Conservation (phyloP, 2,797 vertebrate species). For the Eupleurogrammus muticus region DNA sequence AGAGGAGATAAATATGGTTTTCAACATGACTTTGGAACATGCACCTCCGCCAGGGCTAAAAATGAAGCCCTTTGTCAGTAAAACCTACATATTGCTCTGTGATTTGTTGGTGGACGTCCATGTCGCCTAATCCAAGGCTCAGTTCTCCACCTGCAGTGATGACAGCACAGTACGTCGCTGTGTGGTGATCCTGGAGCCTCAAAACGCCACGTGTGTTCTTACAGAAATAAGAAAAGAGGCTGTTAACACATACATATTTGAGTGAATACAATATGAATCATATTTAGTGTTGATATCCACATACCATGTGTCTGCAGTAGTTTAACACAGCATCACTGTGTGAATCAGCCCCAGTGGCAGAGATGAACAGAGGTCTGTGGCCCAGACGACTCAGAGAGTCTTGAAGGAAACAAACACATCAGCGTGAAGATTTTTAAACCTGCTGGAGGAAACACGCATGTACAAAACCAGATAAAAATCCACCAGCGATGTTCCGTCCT, state of each 20-base stretch:
- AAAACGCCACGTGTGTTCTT: constrained; percentile 87
- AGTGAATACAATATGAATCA: background rate
- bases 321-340: constrained; percentile 85
- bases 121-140: constrained; percentile 89
- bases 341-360: constrained; percentile 87
- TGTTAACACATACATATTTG: constrained; percentile 1
- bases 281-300: constrained; percentile 32
- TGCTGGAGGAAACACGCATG: background rate
- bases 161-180: constrained; percentile 91
- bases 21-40: background rate
- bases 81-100: constrained; percentile 87
- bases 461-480: constrained; percentile 28
- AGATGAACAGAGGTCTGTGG: constrained; percentile 85
- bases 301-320: constrained; percentile 91
- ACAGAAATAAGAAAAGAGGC: constrained; percentile 20
- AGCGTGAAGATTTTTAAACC: background rate
- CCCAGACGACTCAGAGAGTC: constrained; percentile 90
- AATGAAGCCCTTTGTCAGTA: background rate
- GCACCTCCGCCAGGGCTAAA: background rate
- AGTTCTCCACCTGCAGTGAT: constrained; percentile 88
- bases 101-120: constrained; percentile 92
- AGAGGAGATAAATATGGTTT: background rate
- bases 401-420: constrained; percentile 49
- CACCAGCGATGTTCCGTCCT: constrained; percentile 92
- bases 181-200: constrained; percentile 82